phyloP scores from a whole-genome alignment of 2,888 invertebrate species.

The Cordilura impudica region DNA sequence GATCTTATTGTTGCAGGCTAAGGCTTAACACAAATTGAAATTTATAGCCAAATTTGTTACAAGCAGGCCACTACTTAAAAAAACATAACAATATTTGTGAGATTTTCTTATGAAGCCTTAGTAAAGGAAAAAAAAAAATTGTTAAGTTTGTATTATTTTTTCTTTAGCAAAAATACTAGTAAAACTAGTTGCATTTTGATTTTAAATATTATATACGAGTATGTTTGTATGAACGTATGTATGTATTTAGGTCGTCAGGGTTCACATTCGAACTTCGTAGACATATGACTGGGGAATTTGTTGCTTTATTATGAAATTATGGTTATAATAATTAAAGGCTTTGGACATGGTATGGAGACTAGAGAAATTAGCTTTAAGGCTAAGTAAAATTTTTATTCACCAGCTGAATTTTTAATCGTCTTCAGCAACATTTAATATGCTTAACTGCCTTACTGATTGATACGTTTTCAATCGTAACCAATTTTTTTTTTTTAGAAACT shows the following conservation, averaged over 20 bases:
- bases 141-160: not conserved
- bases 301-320: not conserved
- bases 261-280: constrained; percentile 28
- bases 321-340: no score
- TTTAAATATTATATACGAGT: constrained; percentile 1
- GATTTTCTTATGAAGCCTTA: constrained; percentile 33
- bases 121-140: constrained; percentile 2
- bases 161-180: constrained; percentile 24
- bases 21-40: constrained; percentile 73
- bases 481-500: no score
- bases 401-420: no score
- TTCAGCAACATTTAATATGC: no score
- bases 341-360: no score
- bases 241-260: constrained; percentile 53
- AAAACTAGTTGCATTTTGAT: constrained; percentile 54
- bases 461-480: no score
- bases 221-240: constrained; percentile 21
- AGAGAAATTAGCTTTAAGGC: no score
- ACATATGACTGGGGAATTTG: not conserved
- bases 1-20: constrained; percentile 50
- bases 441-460: no score
- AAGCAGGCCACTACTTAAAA: constrained; percentile 51
- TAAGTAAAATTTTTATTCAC: no score
- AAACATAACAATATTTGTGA: constrained; percentile 63
- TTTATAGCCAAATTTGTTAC: constrained; percentile 73